A percentile compares a stretch with the other conserved stretches of the same genome.
Evolutionary conservation across 1,140 invertebrate species (phyloP).

Genomic region (Ridgeia piscesae): DNA sequence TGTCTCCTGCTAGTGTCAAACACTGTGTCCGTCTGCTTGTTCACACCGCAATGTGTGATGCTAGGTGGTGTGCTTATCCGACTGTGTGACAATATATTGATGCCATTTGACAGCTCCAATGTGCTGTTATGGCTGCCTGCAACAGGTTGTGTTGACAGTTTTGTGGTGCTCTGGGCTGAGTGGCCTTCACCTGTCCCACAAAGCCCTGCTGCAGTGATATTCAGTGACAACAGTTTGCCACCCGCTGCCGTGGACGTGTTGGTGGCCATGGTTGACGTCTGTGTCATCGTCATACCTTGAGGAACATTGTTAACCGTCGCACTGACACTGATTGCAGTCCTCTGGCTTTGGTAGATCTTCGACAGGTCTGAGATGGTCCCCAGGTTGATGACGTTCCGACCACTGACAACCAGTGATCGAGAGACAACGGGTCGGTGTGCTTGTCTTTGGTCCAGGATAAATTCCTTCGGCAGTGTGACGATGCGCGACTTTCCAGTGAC

Average conservation of each 20-base stretch:
- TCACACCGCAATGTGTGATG: conserved; percentile 2
- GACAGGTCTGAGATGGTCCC: conserved; percentile 10
- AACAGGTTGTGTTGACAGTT: neutral
- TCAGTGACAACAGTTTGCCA: neutral
- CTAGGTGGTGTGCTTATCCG: neutral
- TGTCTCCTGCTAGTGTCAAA: conserved; percentile 56
- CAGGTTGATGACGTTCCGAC: neutral
- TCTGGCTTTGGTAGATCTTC: conserved; percentile 8
- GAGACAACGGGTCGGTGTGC: neutral
- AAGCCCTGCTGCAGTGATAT: neutral
- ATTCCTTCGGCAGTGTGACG: neutral
- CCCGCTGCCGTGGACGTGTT: neutral
- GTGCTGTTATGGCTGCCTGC: neutral
- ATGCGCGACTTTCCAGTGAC: neutral
- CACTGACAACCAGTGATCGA: neutral
- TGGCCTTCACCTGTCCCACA: neutral
- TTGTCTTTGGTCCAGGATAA: conserved; percentile 8
- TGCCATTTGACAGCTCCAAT: neutral
- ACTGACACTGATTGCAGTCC: neutral
- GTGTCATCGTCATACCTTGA: neutral
- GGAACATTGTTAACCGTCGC: neutral
- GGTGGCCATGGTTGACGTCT: neutral
- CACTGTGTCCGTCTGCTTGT: conserved; percentile 15
- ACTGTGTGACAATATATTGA: neutral
- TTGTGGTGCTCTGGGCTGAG: neutral